Evolutionary conservation across 1,140 invertebrate species (phyloP), one percentile per base, ranked within the genome.

Genomic region (Brachystomella parvula): DNA sequence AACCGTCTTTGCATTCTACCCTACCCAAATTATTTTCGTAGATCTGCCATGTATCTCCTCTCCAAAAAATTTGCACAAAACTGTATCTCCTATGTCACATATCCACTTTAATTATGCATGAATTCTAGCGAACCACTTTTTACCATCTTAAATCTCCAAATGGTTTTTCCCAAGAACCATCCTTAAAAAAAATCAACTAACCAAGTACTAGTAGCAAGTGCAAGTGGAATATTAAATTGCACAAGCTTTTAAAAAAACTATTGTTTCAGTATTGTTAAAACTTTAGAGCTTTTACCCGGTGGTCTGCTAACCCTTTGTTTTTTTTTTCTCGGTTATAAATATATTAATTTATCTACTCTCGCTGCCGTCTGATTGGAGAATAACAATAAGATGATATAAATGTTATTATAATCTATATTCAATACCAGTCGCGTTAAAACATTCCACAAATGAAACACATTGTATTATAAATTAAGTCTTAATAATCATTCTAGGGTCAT

Each of bases 401-500:
- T 24, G 49, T 53, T 53, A 53, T 53, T 44, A 44, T 44, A 44
- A 12, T 44, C 9, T 12, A 44, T 44, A 44, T 44, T 44, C 39
- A 44, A 44, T 12, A 44, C 9, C 9, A n/a, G n/a, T 9, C 9
- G 9, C 9, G 24, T 53, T 6, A 53, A 24, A 19, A 53, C 49
- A 53, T 53, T 53, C 49, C 49, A 53, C 21, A 44, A n/a, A n/a
- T n/a, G 49, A 53, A 26, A 53, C 12, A 53, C 49, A 53, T 53
- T 53, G 49, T 53, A 53, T 53, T 53, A 53, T n/a, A n/a, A n/a
- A n/a, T n/a, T n/a, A 39, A 39, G 35, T 39, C 35, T 19, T 39
- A 39, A 39, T 39, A 39, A n/a, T n/a, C n/a, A n/a, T n/a, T n/a
- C n/a, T n/a, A n/a, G n/a, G n/a, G n/a, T n/a, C n/a, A n/a, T n/a